These are phyloP conservation scores for Pseudopleuronectes americanus DNA, from an alignment of 2,797 vertebrate species.

Conservation along the genomic window DNA sequence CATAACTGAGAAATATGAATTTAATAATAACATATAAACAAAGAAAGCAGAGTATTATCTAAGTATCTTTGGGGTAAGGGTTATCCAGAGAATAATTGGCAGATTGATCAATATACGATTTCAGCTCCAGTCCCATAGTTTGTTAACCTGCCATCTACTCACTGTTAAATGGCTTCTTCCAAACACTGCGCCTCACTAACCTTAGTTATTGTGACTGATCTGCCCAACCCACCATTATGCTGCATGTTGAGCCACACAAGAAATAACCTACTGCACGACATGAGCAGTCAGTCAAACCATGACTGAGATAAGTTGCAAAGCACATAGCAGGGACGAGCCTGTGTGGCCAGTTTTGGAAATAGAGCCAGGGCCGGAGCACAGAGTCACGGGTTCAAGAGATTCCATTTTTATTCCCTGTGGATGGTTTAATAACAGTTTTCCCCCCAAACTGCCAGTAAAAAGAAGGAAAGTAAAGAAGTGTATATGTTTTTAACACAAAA, in stretches of 20 bases:
- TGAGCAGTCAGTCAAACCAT: background rate
- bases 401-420: background rate
- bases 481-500: background rate
- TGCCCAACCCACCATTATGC: conserved; percentile 40
- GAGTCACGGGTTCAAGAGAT: background rate
- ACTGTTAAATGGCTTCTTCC: background rate
- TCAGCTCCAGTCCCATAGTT: background rate
- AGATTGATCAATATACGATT: no score
- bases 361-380: no score
- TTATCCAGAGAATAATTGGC: no score
- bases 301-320: background rate
- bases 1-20: no score
- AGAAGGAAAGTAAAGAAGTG: background rate
- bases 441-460: background rate
- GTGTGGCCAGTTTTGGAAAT: background rate
- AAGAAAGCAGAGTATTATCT: no score
- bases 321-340: background rate
- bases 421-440: background rate
- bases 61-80: no score
- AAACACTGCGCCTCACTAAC: background rate
- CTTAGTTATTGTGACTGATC: background rate
- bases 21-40: no score
- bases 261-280: background rate
- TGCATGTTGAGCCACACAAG: conserved; percentile 6
- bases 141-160: background rate